Evolutionary conservation across 2,888 invertebrate species (phyloP).

Genomic region (Eristalinus sepulchralis): DNA sequence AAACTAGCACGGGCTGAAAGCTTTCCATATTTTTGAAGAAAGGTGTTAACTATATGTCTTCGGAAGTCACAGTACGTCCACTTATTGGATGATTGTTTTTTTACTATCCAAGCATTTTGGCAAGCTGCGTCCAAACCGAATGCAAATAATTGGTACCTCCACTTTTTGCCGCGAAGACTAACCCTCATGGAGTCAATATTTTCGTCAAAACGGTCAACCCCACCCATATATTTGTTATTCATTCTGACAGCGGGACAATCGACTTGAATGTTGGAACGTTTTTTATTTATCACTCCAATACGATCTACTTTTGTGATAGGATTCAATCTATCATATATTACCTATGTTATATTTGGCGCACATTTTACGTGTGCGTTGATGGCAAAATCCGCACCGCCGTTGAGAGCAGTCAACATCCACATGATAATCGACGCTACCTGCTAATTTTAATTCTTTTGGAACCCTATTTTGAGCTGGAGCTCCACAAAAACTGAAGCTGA

Average conservation of each 20-base stretch:
- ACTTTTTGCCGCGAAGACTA: slow-evolving; percentile 35
- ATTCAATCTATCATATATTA: no score
- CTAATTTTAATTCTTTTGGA: slow-evolving; percentile 10
- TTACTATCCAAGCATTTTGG: slow-evolving; percentile 19
- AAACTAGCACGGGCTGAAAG: neutral
- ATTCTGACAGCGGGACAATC: slow-evolving; percentile 42
- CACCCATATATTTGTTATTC: slow-evolving; percentile 51
- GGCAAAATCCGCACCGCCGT: slow-evolving; percentile 22
- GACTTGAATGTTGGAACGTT: slow-evolving; percentile 45
- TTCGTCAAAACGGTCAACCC: slow-evolving; percentile 50
- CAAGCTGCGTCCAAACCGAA: slow-evolving; percentile 36
- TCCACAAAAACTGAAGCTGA: slow-evolving; percentile 18
- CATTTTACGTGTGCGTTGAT: slow-evolving; percentile 30
- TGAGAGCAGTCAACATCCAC: slow-evolving; percentile 18
- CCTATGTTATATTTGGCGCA: slow-evolving; percentile 6
- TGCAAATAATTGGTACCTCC: slow-evolving; percentile 33
- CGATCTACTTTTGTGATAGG: slow-evolving; percentile 46
- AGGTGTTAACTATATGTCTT: slow-evolving; percentile 10
- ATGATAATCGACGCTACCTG: slow-evolving; percentile 32
- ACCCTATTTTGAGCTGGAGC: slow-evolving; percentile 32
- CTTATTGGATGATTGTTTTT: neutral
- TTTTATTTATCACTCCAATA: slow-evolving; percentile 37
- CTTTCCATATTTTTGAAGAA: slow-evolving; percentile 11
- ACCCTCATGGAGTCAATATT: slow-evolving; percentile 40
- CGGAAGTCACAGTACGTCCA: slow-evolving; percentile 28